Evolutionary conservation across 2,797 vertebrate genomes (phyloP), one percentile per base, ranked within the genome.

Genomic region (Emydoidea blandingii): DNA sequence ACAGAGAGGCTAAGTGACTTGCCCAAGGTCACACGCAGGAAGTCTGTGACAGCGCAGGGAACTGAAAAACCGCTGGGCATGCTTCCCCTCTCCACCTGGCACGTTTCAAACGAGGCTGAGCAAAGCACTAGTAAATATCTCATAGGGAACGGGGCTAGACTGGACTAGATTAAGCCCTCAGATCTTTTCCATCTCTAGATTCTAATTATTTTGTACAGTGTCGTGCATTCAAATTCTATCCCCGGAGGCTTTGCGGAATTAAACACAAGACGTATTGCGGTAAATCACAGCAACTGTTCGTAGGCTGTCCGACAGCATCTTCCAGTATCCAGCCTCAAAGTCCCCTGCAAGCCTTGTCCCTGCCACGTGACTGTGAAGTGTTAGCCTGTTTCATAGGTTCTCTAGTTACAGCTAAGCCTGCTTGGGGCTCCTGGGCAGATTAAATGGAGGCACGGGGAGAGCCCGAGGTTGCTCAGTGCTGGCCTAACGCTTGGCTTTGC

Each of bases 401-500:
- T 62, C 57, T 34, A 31, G 57, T 31, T n/a, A n/a, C 34, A n/a
- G 62, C 62, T 34, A 65, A 4, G 34, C 16, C 62, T 65, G 14
- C 85, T 52, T 62, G 78, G 56, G 16, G 76, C 85, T 72, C 12
- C 8, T 6, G 1, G 5, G 27, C 65, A 27, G 72, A 27, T 47
- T 4, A 44, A 27, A 44, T 27, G 37, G 72, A 25, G 72, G 19
- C 65, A 12, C 3, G 8, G 21, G 54, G 14, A 16, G 31, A 72
- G 37, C 37, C 11, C 2, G 50, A 80, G 53, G 85, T 18, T 19
- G 56, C 34, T 29, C 37, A 4, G 4, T 72, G 29, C 6, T 85
- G 47, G 12, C 54, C 15, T 8, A 79, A 79, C n/a, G 5, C 0
- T 9, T 0, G 0, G 3, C 21, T 88, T 85, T 12, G 7, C 23